Evolutionary conservation across 2,888 invertebrate genomes (phyloP).

Genomic region (Drosophila limbata): DNA sequence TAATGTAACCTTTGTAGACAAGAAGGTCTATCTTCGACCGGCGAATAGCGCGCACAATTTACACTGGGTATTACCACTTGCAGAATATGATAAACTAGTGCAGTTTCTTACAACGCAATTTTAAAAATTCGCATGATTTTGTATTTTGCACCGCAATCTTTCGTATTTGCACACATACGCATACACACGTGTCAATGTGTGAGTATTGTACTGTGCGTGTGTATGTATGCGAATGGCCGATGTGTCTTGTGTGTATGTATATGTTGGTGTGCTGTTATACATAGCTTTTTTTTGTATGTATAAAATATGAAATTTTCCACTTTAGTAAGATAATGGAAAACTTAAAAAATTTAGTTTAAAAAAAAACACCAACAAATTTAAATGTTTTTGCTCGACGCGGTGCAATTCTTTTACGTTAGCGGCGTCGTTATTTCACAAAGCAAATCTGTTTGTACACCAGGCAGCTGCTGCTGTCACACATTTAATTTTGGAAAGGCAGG

Average conservation of each 20-base stretch:
- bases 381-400: constrained; percentile 1
- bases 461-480: constrained; percentile 72
- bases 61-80: constrained; percentile 23
- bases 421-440: constrained; percentile 37
- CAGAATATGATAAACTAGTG: constrained; percentile 36
- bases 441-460: constrained; percentile 52
- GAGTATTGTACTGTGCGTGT: constrained; percentile 26
- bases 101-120: constrained; percentile 70
- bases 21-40: constrained; percentile 23
- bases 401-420: constrained; percentile 8
- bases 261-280: constrained; percentile 79
- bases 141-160: constrained; percentile 80
- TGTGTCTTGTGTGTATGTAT: constrained; percentile 42
- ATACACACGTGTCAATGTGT: constrained; percentile 58
- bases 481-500: constrained; percentile 67
- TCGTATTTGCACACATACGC: constrained; percentile 50
- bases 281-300: constrained; percentile 82
- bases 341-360: constrained; percentile 7
- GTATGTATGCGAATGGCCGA: constrained; percentile 63
- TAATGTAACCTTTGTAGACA: neutral
- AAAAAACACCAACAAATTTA: constrained; percentile 17
- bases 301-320: constrained; percentile 81
- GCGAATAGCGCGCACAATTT: constrained; percentile 22
- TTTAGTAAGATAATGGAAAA: constrained; percentile 45
- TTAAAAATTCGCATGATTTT: constrained; percentile 74